Evolutionary conservation across 2,888 invertebrate genomes (phyloP).

Genomic region (Epinotia brunnichana): DNA sequence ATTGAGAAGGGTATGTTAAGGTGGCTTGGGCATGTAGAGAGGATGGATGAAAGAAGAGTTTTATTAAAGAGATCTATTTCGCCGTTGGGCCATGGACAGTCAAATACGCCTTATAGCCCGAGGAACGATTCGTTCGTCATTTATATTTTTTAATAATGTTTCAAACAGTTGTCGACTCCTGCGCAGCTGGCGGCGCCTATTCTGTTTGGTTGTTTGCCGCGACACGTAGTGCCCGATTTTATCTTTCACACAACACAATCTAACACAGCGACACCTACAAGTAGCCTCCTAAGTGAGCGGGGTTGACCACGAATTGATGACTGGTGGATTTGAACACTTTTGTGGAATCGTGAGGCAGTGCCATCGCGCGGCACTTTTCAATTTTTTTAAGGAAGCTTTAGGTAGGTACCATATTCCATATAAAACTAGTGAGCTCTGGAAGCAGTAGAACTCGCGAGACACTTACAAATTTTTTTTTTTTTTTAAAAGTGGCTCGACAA

Average conservation of each 20-base stretch:
- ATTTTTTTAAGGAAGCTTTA: background rate
- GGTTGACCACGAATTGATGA: slow-evolving; percentile 12
- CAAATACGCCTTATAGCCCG: no score
- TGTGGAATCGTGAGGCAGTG: slow-evolving; percentile 7
- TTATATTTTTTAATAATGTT: background rate
- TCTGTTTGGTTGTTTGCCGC: slow-evolving; percentile 72
- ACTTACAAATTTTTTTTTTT: no score
- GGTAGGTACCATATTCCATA: no score
- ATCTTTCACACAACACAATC: slow-evolving; percentile 54
- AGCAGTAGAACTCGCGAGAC: no score
- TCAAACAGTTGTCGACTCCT: slow-evolving; percentile 53
- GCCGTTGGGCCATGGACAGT: no score
- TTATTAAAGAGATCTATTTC: no score
- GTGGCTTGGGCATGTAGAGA: no score
- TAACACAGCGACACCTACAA: slow-evolving; percentile 49
- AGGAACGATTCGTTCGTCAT: background rate
- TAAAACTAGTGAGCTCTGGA: no score
- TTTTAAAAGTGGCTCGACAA: no score
- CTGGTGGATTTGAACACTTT: background rate
- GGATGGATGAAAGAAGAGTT: no score
- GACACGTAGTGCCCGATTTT: slow-evolving; percentile 60
- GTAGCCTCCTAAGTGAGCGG: slow-evolving; percentile 16
- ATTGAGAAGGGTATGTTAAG: no score
- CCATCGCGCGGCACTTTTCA: background rate
- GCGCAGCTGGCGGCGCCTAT: slow-evolving; percentile 48